Base-by-base conservation (phyloP, 2,888 invertebrate species). In the Opisthograptis luteolata region DNA sequence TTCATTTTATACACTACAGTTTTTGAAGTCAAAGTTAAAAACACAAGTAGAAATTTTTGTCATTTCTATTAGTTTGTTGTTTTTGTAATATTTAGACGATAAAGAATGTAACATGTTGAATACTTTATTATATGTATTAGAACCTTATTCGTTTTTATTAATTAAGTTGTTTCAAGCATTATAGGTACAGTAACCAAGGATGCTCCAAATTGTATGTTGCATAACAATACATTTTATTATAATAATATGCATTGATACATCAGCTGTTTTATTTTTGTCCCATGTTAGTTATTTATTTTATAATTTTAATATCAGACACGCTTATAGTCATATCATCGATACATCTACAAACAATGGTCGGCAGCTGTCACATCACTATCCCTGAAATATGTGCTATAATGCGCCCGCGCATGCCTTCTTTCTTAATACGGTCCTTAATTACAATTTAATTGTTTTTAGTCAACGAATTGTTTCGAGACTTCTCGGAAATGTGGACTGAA, bases 381-480 rank as follows among this genome's bases (percentile, higher is more conserved):
- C 56, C 66, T 71, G 72, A 85, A 84, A 61, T 54, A 54, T 53
- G 54, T 54, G 47, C 48, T 51, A 48, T 46, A 55, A 62, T 58
- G 51, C 37, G 55, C 35, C 41, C 55, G 48, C 55, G 57, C 57
- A 62, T 62, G 53, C 85, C 84, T 65, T 62, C 74, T 70, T 72
- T 75, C 79, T 86, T 85, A 87, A 87, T 88, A 83, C 81, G 83
- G 80, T 62, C 74, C 76, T 83, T 88, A 88, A 89, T 89, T 87
- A 85, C 86, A 79, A 76, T 85, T 87, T 88, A 89, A 88, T 89
- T 87, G 84, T 87, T 88, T 87, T 87, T 84, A 80, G 79, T 75
- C 79, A 65, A 65, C 70, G 81, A 80, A 84, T 81, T 79, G 79
- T 81, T 81, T 63, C 64, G 62, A 66, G 62, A 60, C 65, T 88